Evolutionary conservation across 2,113 vertebrate genomes (phyloP), one percentile per base, ranked within the genome.

Genomic region (Aramus guarauna): DNA sequence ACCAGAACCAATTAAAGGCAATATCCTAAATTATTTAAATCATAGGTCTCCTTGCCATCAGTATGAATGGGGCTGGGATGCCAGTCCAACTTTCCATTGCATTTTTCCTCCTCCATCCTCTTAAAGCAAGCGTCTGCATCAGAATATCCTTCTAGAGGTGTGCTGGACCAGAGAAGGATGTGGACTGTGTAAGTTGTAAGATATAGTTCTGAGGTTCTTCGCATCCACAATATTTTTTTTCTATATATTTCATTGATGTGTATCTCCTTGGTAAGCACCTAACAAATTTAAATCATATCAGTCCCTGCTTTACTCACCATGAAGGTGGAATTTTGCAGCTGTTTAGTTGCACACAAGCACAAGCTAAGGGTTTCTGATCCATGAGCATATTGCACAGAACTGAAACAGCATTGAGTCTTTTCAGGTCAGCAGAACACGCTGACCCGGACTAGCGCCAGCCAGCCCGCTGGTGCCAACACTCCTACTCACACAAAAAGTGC

Each of bases 11-110:
- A 85, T 95, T 81, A 96, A 94, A 90, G 73, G 43, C 43, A 84
- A 82, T 88, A 91, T 85, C 72, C 24, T 82, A 81, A 92, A 94
- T 90, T 81, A 89, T 89, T 94, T 86, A 91, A 93, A 76, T 94
- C 48, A n/a, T 19, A 74, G 11, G 34, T 45, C 48, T 78, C 37
- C 84, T 78, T 85, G 34, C 58, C 58, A 75, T 75, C 86, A 78
- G 52, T 21, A 22, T 60, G n/a, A 72, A 12, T 45, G 4, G 27
- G 26, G 2, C 69, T 68, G 22, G 5, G 18, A 66, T 68, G 9
- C 13, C 50, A 71, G 26, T 77, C 24, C 48, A 62, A 50, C 26
- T 76, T 94, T 76, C 43, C 62, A 58, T 36, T 36, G 11, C 37
- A 62, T 73, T 94, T 84, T 93, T 59, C 37, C 15, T 66, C 59